These are phyloP conservation scores for Benthosema pterotum DNA, from an alignment of 2,797 vertebrate genomes.

Conservation along the genomic window DNA sequence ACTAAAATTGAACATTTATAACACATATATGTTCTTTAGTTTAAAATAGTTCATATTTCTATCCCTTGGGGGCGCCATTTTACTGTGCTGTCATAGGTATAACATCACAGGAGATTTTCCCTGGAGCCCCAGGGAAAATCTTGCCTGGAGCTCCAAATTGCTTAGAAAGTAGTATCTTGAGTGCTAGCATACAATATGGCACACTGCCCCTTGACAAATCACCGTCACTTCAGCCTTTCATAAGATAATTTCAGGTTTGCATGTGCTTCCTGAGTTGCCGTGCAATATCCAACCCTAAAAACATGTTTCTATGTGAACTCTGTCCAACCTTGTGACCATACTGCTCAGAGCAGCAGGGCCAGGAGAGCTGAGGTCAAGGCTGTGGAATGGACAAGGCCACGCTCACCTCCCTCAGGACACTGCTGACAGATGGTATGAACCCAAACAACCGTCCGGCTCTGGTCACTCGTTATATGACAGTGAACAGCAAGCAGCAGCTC, in stretches of 20 bases:
- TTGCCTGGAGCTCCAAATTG: too few species aligned
- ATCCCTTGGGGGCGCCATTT: too few species aligned
- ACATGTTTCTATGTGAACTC: slow-evolving; percentile 45
- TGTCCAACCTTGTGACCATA: slow-evolving; percentile 53
- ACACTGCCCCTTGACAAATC: slow-evolving; percentile 36
- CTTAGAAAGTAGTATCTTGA: too few species aligned
- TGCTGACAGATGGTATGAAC: slow-evolving; percentile 59
- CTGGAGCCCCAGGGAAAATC: too few species aligned
- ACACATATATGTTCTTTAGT: too few species aligned
- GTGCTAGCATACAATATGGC: too few species aligned
- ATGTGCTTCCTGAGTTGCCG: slow-evolving; percentile 33
- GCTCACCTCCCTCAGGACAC: slow-evolving; percentile 37
- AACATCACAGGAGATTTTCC: too few species aligned
- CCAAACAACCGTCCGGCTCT: slow-evolving; percentile 40
- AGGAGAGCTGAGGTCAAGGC: slow-evolving; percentile 27
- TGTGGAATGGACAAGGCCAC: slow-evolving; percentile 42
- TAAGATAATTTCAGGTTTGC: slow-evolving; percentile 39
- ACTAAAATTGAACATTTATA: too few species aligned
- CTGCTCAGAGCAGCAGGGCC: slow-evolving; percentile 9
- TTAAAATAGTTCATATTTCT: too few species aligned
- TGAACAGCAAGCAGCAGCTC: slow-evolving; percentile 52
- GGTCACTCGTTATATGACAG: slow-evolving; percentile 58
- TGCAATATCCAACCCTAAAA: slow-evolving; percentile 60
- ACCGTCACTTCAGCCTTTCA: slow-evolving; percentile 52
- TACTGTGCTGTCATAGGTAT: too few species aligned